Conservation (phyloP, 2,113 vertebrate species). For the Psophia crepitans region DNA sequence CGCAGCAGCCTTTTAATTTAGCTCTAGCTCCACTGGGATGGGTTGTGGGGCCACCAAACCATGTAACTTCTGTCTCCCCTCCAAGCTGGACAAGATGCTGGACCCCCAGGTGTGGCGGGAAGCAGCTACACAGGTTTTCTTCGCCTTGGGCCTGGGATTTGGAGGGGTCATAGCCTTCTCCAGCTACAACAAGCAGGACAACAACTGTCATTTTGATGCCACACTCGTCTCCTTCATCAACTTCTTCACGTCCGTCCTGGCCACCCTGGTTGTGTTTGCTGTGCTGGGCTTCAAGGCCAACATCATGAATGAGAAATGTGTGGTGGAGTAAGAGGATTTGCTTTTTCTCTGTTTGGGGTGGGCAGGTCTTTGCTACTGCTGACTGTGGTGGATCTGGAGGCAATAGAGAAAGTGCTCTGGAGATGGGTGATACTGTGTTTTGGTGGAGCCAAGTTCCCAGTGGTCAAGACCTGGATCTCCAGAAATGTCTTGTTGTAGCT, state of each 20-base stretch:
- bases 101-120: slow-evolving; percentile 97
- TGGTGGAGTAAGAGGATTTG: slow-evolving; percentile 88
- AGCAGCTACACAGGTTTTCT: slow-evolving; percentile 97
- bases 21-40: neutral
- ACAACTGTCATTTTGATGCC: slow-evolving; percentile 98
- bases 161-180: slow-evolving; percentile 98
- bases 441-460: neutral
- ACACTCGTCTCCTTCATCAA: slow-evolving; percentile 94
- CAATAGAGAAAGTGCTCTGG: neutral
- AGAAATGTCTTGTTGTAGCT: neutral
- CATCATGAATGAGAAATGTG: slow-evolving; percentile 98
- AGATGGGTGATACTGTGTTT: neutral
- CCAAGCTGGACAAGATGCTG: slow-evolving; percentile 96
- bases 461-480: neutral
- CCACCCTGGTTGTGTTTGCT: slow-evolving; percentile 95
- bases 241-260: slow-evolving; percentile 94
- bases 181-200: slow-evolving; percentile 98
- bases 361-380: neutral
- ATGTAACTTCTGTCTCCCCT: neutral
- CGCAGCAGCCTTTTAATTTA: neutral
- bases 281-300: slow-evolving; percentile 99
- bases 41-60: neutral
- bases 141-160: slow-evolving; percentile 92
- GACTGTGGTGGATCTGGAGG: neutral
- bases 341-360: neutral